phyloP scores from a whole-genome alignment of 2,797 vertebrate species.

The Gastrophryne carolinensis region DNA sequence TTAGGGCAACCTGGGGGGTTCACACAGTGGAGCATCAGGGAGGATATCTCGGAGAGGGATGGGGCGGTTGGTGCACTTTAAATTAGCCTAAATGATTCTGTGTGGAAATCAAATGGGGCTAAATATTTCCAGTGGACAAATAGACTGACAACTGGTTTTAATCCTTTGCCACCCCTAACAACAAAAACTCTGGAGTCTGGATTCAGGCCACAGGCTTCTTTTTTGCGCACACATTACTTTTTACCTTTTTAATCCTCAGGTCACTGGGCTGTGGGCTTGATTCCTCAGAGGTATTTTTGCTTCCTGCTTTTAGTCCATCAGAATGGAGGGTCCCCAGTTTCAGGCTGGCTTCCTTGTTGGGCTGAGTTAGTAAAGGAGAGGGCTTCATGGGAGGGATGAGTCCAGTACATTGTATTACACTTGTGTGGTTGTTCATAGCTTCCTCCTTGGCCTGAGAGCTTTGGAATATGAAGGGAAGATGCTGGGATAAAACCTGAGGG shows the following conservation, averaged over 20 bases:
- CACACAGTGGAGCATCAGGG: too few species aligned
- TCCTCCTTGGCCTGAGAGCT: conserved; percentile 81
- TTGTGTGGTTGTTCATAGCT: conserved; percentile 85
- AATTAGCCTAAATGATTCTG: too few species aligned
- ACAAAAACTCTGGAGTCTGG: too few species aligned
- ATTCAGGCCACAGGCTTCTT: too few species aligned
- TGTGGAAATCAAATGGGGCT: too few species aligned
- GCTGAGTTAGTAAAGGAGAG: conserved; percentile 79
- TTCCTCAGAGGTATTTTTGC: conserved; percentile 78
- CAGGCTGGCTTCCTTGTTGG: conserved; percentile 78
- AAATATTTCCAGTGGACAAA: too few species aligned
- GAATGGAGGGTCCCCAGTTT: conserved; percentile 83
- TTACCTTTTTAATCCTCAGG: conserved; percentile 81
- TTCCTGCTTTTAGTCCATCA: conserved; percentile 79
- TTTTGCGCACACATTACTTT: too few species aligned
- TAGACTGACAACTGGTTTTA: too few species aligned
- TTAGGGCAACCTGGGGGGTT: too few species aligned
- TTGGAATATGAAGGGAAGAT: conserved; percentile 79
- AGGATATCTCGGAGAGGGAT: too few species aligned
- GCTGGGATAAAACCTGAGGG: conserved; percentile 79
- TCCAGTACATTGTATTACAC: conserved; percentile 89
- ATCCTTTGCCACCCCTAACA: too few species aligned
- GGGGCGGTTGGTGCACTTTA: too few species aligned
- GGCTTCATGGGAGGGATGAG: conserved; percentile 77
- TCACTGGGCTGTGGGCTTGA: conserved; percentile 69